Evolutionary conservation across 2,113 vertebrate species (phyloP).

Genomic region (Stegostoma tigrinum): DNA sequence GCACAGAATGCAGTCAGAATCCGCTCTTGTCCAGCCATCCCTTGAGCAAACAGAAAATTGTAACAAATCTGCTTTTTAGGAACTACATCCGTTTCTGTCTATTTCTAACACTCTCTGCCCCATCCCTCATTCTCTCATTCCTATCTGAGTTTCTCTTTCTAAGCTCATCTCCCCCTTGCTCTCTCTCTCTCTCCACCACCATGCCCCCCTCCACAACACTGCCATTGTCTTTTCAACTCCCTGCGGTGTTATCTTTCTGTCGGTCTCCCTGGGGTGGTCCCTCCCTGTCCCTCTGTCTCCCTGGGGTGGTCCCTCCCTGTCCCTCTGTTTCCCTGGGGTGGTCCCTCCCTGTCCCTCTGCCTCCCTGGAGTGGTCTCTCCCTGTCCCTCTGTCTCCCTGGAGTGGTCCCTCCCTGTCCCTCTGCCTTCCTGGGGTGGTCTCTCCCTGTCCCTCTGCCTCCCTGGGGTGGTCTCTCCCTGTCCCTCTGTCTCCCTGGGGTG

Average conservation of each 20-base stretch:
- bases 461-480: not conserved
- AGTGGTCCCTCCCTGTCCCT: not conserved
- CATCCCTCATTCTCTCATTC: not conserved
- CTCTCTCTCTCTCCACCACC: not conserved
- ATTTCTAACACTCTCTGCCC: not conserved
- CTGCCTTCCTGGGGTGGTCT: no score
- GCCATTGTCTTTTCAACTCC: not conserved
- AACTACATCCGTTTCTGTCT: not conserved
- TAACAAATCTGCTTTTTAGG: not conserved
- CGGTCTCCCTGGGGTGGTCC: not conserved
- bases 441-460: no score
- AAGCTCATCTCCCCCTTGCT: not conserved
- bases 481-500: not conserved
- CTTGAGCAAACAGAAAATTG: not conserved
- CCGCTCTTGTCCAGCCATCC: not conserved
- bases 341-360: not conserved
- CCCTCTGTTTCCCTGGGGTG: no score
- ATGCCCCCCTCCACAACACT: not conserved
- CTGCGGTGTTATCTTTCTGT: not conserved
- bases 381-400: not conserved
- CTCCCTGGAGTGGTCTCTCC: not conserved
- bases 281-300: not conserved
- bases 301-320: no score
- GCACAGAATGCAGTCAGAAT: not conserved
- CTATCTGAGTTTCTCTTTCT: not conserved